Percentiles rank a stretch among this genome's conserved stretches.
These are phyloP conservation scores for Dendroctonus ponderosae DNA, from an alignment of 1,140 invertebrate species.

Conservation along the genomic window DNA sequence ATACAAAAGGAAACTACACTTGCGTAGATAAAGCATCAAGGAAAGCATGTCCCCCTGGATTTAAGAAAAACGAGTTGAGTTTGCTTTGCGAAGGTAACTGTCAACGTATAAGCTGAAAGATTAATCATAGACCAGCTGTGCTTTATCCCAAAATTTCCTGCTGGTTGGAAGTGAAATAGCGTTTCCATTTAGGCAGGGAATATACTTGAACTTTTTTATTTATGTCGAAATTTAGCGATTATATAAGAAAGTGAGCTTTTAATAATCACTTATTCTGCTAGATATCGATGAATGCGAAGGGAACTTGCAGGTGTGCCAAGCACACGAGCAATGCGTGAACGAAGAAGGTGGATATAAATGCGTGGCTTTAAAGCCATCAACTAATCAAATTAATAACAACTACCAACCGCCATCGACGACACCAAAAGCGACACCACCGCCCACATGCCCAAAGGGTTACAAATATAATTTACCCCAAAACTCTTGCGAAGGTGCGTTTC, in stretches of 20 bases:
- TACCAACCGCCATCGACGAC: conserved; percentile 1
- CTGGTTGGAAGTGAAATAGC: not conserved
- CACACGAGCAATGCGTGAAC: conserved; percentile 68
- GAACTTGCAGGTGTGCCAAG: conserved; percentile 60
- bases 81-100: conserved; percentile 55
- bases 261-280: conserved; percentile 45
- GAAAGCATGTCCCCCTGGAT: conserved; percentile 66
- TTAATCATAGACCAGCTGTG: conserved; percentile 2
- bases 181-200: not conserved
- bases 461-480: conserved; percentile 41
- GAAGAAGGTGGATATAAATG: conserved; percentile 72
- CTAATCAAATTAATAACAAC: conserved; percentile 7
- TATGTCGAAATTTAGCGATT: no score
- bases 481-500: conserved; percentile 45
- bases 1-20: conserved; percentile 66
- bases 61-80: conserved; percentile 58
- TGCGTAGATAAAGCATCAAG: conserved; percentile 61
- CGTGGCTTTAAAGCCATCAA: conserved; percentile 47
- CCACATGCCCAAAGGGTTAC: conserved; percentile 44
- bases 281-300: conserved; percentile 78
- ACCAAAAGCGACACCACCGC: conserved; percentile 6
- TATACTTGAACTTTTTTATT: no score
- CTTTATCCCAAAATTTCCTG: not conserved
- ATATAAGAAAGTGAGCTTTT: not conserved
- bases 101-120: conserved; percentile 12